These are phyloP conservation scores for Galemys pyrenaicus DNA, from an alignment of 2,113 vertebrate species.

Conservation along the genomic window DNA sequence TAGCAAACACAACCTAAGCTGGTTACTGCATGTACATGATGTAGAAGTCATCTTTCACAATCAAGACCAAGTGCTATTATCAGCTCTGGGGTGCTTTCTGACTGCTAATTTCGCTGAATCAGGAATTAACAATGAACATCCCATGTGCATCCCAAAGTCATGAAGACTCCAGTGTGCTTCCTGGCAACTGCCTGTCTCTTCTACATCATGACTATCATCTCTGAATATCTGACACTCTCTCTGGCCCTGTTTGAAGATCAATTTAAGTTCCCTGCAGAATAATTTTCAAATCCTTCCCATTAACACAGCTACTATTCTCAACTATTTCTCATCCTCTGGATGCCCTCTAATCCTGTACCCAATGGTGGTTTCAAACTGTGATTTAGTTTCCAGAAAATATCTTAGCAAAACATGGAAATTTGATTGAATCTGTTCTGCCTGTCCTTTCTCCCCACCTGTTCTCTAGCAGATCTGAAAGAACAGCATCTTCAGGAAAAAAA, in stretches of 20 bases:
- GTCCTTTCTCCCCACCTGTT: conserved; percentile 1
- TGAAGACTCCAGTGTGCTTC: neutral
- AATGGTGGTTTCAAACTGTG: neutral
- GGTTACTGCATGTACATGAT: neutral
- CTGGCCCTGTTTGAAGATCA: neutral
- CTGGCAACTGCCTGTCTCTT: neutral
- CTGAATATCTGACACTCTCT: neutral
- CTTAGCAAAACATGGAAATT: neutral
- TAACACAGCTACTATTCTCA: neutral
- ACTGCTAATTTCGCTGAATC: neutral
- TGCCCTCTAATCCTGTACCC: neutral
- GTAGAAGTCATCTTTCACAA: neutral
- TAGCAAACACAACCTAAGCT: neutral
- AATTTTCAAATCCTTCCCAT: neutral
- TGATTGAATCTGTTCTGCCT: neutral
- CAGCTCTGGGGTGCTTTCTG: neutral
- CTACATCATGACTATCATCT: neutral
- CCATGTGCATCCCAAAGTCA: neutral
- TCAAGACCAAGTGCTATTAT: neutral
- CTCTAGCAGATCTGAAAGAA: neutral
- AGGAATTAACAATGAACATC: neutral
- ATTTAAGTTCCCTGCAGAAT: neutral
- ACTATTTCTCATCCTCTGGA: neutral
- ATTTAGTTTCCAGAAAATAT: neutral
- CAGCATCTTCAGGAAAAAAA: neutral